Base-by-base conservation (phyloP, 2,797 vertebrate species). In the Petrocephalus schoutedeni region DNA sequence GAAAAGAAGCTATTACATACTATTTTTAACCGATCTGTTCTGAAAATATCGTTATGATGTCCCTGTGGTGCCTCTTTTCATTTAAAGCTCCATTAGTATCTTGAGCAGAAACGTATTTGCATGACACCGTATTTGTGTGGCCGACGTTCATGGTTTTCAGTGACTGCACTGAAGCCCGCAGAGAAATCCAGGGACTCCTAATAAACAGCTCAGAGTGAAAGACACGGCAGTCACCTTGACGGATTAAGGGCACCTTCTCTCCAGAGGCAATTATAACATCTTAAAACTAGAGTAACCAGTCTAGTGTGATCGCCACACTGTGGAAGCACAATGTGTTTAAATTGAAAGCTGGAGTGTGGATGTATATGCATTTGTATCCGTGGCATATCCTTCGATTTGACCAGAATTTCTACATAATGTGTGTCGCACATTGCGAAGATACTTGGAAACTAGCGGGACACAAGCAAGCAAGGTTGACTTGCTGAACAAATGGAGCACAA, bases 211-310 rank as follows among this genome's bases (percentile, higher is more conserved):
- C 53, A 21, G 83, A 56, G 83, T 32, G 53, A 57, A 85, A 32
- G 21, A 12, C 32, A 36, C 32, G 36, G 56, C 85, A 86, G 54
- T 86, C 89, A 91, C 91, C 91, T 93, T 90, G 90, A 59, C 89
- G 89, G 86, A 91, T 89, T 91, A 92, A 92, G 91, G 90, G 91
- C 89, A 1, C 86, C 84, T 58, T 49, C 64, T 88, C 88, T 90
- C 87, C 32, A 4, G 86, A 91, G 90, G 91, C 85, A 88, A 85
- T 90, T 88, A 91, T 16, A n/a, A 90, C 87, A 89, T 88, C 87
- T 85, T 87, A 86, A 85, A 90, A 87, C 85, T 54, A 84, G 41
- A 45, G 86, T 85, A 87, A 87, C 59, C 57, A 8, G 67, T 41
- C 89, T 58, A 86, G 21, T 86, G 90, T 86, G 89, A 90, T 28